phyloP scores from a whole-genome alignment of 2,113 vertebrate species.

The Aspiorhynchus laticeps region DNA sequence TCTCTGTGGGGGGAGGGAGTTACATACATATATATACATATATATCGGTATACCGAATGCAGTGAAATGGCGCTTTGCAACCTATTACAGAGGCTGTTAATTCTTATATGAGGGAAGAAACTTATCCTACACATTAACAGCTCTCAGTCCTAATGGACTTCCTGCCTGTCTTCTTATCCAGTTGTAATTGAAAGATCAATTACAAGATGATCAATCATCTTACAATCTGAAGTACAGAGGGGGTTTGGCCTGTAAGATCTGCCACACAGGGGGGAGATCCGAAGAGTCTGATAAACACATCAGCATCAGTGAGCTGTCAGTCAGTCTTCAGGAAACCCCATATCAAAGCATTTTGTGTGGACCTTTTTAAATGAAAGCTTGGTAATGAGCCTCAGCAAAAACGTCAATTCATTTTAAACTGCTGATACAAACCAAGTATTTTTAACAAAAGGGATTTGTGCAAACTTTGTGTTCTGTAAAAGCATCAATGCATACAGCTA shows the following conservation, averaged over 20 bases:
- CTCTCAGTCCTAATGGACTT: slow-evolving; percentile 39
- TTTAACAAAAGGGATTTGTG: background rate
- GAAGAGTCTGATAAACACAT: slow-evolving; percentile 24
- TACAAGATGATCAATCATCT: too few relatives aligned
- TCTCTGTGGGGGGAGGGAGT: background rate
- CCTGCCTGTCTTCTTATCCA: slow-evolving; percentile 38
- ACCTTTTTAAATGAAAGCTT: slow-evolving; percentile 7
- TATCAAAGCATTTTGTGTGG: background rate
- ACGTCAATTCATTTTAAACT: background rate
- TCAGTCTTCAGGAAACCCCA: slow-evolving; percentile 14
- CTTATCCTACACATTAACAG: slow-evolving; percentile 13
- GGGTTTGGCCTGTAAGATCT: background rate
- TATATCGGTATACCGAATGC: background rate
- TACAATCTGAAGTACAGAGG: background rate
- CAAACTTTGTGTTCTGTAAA: background rate
- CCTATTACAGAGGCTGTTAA: background rate
- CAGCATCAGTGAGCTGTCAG: slow-evolving; percentile 15
- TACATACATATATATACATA: background rate
- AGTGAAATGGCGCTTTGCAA: background rate
- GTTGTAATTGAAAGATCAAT: slow-evolving; percentile 33
- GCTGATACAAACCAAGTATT: background rate
- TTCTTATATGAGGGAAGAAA: background rate
- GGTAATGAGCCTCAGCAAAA: slow-evolving; percentile 19
- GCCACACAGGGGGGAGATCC: background rate
- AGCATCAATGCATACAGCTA: background rate